Conservation (phyloP, 1,140 invertebrate species). For the Reticulitermes speratus region DNA sequence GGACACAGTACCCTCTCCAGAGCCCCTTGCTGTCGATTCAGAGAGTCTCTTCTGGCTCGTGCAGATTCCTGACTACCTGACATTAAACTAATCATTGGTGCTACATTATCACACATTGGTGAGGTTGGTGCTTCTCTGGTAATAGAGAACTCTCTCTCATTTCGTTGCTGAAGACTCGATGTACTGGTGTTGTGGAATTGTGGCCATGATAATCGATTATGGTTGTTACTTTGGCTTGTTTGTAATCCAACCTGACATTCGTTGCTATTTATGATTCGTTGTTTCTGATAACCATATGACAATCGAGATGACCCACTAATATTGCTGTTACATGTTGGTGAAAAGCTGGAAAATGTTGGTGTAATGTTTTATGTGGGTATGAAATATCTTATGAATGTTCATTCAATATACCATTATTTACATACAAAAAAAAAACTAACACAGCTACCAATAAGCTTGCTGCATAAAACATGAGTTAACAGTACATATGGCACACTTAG, state of each 20-base stretch:
- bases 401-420: too few relatives aligned
- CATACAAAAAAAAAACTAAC: too few relatives aligned
- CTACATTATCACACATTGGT: constrained; percentile 40
- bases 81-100: constrained; percentile 46
- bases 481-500: too few relatives aligned
- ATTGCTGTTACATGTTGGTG: constrained; percentile 11
- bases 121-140: constrained; percentile 42
- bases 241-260: constrained; percentile 7
- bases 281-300: constrained; percentile 20
- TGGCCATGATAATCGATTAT: constrained; percentile 50
- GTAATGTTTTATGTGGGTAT: not conserved
- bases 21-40: constrained; percentile 25
- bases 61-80: constrained; percentile 45
- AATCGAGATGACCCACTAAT: not conserved
- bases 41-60: constrained; percentile 25
- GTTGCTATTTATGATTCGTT: constrained; percentile 7
- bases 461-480: too few relatives aligned
- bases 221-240: not conserved
- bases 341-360: constrained; percentile 9
- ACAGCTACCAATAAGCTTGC: too few relatives aligned
- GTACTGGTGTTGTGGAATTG: constrained; percentile 43
- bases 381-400: too few relatives aligned
- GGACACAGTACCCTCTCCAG: constrained; percentile 42
- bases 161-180: constrained; percentile 39
- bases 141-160: constrained; percentile 46